Evolutionary conservation across 2,113 vertebrate genomes (phyloP).

Genomic region (Gnathonemus echidnorhynchus): DNA sequence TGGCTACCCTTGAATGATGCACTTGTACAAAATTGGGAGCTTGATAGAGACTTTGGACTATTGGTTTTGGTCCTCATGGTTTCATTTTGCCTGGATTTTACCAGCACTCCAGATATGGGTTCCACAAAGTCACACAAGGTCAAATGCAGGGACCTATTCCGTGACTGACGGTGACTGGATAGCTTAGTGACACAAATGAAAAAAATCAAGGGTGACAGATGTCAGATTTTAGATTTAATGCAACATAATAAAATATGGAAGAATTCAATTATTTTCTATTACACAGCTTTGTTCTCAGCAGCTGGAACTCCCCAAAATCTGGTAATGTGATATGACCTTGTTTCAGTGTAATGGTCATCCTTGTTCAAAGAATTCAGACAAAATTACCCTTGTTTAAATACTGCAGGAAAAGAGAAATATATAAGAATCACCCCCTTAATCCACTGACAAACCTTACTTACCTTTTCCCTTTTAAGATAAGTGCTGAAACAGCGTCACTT

Average conservation of each 20-base stretch:
- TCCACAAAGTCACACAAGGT: neutral
- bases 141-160: neutral
- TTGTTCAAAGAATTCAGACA: neutral
- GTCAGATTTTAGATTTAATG: neutral
- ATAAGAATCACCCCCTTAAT: neutral
- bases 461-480: neutral
- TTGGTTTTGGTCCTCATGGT: neutral
- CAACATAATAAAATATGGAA: neutral
- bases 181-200: neutral
- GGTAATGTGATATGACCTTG: neutral
- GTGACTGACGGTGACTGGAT: neutral
- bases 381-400: neutral
- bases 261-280: neutral
- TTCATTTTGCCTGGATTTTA: neutral
- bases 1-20: neutral
- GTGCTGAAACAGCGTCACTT: neutral
- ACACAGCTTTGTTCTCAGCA: neutral
- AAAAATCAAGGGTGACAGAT: neutral
- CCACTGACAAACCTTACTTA: neutral
- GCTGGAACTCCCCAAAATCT: neutral
- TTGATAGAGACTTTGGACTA: neutral
- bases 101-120: neutral
- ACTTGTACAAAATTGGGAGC: neutral
- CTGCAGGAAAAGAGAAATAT: neutral
- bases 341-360: neutral